Percentiles rank a stretch among this genome's conserved stretches.
phyloP scores from a whole-genome alignment of 2,113 vertebrate species.

The Gobio gobio region DNA sequence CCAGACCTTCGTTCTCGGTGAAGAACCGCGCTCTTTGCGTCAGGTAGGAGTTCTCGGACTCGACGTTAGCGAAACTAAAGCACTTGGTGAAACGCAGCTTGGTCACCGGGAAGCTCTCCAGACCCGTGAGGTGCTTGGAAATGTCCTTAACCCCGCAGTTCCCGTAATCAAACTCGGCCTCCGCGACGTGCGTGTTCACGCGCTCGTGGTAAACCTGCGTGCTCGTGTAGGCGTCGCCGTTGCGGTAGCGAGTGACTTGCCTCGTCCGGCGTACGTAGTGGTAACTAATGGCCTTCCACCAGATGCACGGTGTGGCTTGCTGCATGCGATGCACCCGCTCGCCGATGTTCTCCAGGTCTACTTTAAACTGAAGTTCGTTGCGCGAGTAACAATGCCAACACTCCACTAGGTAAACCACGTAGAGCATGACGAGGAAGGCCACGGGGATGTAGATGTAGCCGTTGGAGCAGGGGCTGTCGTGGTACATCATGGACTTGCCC shows the following conservation, averaged over 20 bases:
- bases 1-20: constrained; percentile 93
- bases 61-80: constrained; percentile 97
- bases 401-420: constrained; percentile 94
- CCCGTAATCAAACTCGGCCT: constrained; percentile 93
- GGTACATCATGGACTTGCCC: constrained; percentile 93
- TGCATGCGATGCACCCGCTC: constrained; percentile 92
- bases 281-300: constrained; percentile 2
- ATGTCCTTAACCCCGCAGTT: constrained; percentile 95
- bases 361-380: constrained; percentile 90
- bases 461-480: constrained; percentile 94
- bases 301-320: constrained; percentile 92
- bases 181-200: constrained; percentile 94
- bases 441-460: constrained; percentile 96
- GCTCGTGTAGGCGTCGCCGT: constrained; percentile 89
- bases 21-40: constrained; percentile 95
- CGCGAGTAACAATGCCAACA: constrained; percentile 95
- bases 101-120: constrained; percentile 88
- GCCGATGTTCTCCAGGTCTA: constrained; percentile 83
- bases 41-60: constrained; percentile 95
- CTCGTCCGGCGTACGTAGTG: neutral
- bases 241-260: constrained; percentile 1
- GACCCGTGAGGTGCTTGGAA: constrained; percentile 87
- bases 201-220: constrained; percentile 90
- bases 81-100: constrained; percentile 96
- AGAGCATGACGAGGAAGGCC: constrained; percentile 95